A percentile compares a stretch with the other conserved stretches of the same genome.
Evolutionary conservation across 2,888 invertebrate species (phyloP).

Genomic region (Melanotus villosus): DNA sequence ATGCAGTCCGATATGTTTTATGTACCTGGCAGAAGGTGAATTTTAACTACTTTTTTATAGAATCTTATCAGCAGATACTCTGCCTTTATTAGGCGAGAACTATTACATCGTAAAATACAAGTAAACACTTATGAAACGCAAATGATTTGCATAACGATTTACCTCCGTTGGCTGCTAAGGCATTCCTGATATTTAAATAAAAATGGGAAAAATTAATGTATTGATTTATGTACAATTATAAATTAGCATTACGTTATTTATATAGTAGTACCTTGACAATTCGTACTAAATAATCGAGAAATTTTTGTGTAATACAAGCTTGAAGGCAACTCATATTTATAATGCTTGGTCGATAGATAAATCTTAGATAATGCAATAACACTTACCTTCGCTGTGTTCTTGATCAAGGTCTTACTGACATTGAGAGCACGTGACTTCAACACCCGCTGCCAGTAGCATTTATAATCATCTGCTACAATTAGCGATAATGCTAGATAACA

Average conservation of each 20-base stretch:
- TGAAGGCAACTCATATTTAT: constrained; percentile 29
- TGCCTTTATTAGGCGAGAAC: too few species aligned
- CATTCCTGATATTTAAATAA: not conserved
- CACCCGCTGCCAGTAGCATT: constrained; percentile 52
- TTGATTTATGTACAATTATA: constrained; percentile 13
- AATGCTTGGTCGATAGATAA: constrained; percentile 47
- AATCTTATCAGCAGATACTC: too few species aligned
- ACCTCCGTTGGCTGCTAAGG: not conserved
- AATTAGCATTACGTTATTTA: constrained; percentile 15
- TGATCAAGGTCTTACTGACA: constrained; percentile 56
- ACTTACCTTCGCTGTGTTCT: constrained; percentile 52
- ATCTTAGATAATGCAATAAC: constrained; percentile 48
- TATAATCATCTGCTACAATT: constrained; percentile 15
- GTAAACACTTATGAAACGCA: not conserved
- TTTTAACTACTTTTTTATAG: too few species aligned
- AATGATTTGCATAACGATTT: not conserved
- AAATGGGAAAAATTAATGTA: not conserved
- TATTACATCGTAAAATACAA: too few species aligned
- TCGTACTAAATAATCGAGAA: constrained; percentile 14
- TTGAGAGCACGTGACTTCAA: constrained; percentile 53
- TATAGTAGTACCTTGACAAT: constrained; percentile 14
- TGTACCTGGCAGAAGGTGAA: too few species aligned
- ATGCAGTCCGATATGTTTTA: too few species aligned
- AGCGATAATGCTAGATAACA: too few species aligned
- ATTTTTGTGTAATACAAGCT: not conserved